Evolutionary conservation across 2,113 vertebrate genomes (phyloP), one percentile per base, ranked within the genome.

Genomic region (Plestiodon gilberti): DNA sequence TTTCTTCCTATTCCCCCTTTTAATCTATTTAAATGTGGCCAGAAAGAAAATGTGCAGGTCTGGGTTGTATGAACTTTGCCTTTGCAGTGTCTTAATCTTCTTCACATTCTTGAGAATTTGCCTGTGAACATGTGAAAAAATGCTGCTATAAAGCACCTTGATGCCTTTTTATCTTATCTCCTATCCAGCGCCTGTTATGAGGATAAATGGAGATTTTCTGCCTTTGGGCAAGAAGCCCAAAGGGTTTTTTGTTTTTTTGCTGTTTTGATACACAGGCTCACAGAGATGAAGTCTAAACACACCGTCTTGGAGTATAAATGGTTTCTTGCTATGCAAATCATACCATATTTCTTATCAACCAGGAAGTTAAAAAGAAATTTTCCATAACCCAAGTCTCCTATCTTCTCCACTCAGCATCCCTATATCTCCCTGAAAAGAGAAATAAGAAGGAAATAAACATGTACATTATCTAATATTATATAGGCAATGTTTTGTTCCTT

Each of bases 181-280:
- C 43, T 33, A 57, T 57, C 57, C 48, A 59, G 35, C 48, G 35
- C 2, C 38, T 76, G 15, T 76, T 78, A 18, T 73, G 7, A 67
- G 61, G 70, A 82, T 81, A 88, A 87, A 38, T 11, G 5, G 23
- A 87, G 40, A 80, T 59, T 82, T 64, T 85, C 14, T 52, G 9
- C 77, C 28, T 82, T 20, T 22, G 8, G 1, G 76, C 67, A 84
- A 82, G n/a, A 57, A 59, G n/a, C n/a, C 30, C 30, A 81, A 81
- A 55, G 30, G 1, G 22, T 14, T 17, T 25, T 33, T 25, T 71
- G n/a, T 48, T 28, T 25, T 3, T 28, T 10, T 15, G 23, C 55
- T 77, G 15, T 33, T 78, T 59, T 61, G 76, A 20, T 59, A 17
- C 9, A 57, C 57, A 79, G 48, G 33, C 23, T 83, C n/a, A 83